Conservation (phyloP, 2,888 invertebrate species). For the Cancer borealis region DNA sequence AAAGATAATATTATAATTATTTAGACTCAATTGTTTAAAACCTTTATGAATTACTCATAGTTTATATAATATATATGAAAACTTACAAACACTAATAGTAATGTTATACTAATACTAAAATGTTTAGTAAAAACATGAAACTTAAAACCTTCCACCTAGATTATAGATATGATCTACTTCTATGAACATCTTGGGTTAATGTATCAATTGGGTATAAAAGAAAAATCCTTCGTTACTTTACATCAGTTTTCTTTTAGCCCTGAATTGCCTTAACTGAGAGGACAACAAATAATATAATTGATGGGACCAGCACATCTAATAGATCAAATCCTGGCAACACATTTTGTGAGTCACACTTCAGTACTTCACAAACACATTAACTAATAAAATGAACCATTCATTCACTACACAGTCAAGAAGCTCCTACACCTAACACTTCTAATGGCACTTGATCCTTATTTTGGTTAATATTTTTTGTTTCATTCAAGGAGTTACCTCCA, state of each 20-base stretch:
- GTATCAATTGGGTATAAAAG: not conserved
- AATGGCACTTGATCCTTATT: not conserved
- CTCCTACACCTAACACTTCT: not conserved
- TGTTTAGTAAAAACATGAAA: conserved; percentile 1
- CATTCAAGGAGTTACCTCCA: not conserved
- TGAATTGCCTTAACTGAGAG: not conserved
- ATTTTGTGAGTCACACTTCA: too few relatives aligned
- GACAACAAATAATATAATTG: not conserved
- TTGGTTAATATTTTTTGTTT: not conserved
- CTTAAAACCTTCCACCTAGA: not conserved
- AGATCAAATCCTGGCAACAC: not conserved
- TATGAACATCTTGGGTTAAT: not conserved
- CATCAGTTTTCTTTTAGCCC: not conserved
- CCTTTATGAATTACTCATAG: not conserved
- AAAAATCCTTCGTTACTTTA: not conserved
- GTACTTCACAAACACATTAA: not conserved
- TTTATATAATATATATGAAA: not conserved
- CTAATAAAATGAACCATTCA: not conserved
- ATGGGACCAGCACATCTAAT: not conserved
- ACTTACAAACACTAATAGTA: not conserved
- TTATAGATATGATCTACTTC: not conserved
- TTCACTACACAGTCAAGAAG: not conserved
- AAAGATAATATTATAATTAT: not conserved
- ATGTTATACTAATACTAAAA: not conserved
- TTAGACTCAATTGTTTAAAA: conserved; percentile 4